These are phyloP conservation scores for Micromussa lordhowensis DNA, from an alignment of 92 coral and sea anemone species.

Conservation along the genomic window DNA sequence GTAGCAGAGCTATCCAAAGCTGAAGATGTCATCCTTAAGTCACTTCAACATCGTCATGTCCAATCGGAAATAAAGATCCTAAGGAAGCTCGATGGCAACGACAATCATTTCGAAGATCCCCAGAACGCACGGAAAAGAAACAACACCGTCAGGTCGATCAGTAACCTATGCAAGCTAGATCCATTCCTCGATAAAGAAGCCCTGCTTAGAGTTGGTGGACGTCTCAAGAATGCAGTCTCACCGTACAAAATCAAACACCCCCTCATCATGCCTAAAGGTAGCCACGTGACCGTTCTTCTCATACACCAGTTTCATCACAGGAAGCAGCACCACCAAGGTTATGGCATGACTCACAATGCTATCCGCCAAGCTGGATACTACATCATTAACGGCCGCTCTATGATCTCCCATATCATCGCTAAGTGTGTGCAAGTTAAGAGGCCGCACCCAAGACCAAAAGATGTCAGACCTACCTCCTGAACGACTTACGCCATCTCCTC, in stretches of 20 bases:
- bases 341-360: slow-evolving; percentile 51
- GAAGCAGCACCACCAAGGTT: slow-evolving; percentile 64
- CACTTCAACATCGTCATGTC: slow-evolving; percentile 44
- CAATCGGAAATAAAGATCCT: slow-evolving; percentile 16
- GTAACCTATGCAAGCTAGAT: slow-evolving; percentile 30
- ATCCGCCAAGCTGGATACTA: slow-evolving; percentile 55
- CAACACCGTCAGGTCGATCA: neutral
- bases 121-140: slow-evolving; percentile 32
- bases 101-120: slow-evolving; percentile 15
- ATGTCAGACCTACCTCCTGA: slow-evolving; percentile 24
- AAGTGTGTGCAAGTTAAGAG: slow-evolving; percentile 21
- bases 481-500: slow-evolving; percentile 19
- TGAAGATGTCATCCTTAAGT: slow-evolving; percentile 36
- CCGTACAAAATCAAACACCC: slow-evolving; percentile 36
- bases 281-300: slow-evolving; percentile 30
- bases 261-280: slow-evolving; percentile 31
- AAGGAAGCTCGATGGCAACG: slow-evolving; percentile 27
- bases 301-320: slow-evolving; percentile 44
- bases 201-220: slow-evolving; percentile 49
- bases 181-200: slow-evolving; percentile 30
- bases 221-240: slow-evolving; percentile 19
- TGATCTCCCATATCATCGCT: slow-evolving; percentile 27
- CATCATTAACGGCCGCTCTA: slow-evolving; percentile 47
- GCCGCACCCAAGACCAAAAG: slow-evolving; percentile 26
- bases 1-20: slow-evolving; percentile 53